phyloP scores from a whole-genome alignment of 2,888 invertebrate species.

The Cryptocephalus moraei region DNA sequence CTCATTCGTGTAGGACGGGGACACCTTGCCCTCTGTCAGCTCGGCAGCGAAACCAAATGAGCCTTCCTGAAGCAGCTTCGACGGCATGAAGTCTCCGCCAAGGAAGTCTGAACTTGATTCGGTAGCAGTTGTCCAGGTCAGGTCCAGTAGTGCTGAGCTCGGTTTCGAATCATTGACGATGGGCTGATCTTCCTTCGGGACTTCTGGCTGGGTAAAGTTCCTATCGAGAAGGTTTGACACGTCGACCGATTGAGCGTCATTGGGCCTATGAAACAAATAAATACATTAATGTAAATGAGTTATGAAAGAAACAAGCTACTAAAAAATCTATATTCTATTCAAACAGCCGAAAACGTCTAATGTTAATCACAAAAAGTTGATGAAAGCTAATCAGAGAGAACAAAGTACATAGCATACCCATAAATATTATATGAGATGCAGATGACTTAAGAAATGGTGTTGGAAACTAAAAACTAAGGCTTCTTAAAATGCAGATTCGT shows the following conservation, averaged over 20 bases:
- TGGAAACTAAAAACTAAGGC: too few species aligned
- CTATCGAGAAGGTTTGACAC: conserved; percentile 30
- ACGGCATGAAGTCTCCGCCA: conserved; percentile 34
- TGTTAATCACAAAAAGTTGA: too few species aligned
- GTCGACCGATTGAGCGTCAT: conserved; percentile 10
- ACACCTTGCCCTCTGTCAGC: conserved; percentile 17
- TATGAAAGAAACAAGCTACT: too few species aligned
- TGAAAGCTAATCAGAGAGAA: too few species aligned
- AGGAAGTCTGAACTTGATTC: conserved; percentile 20
- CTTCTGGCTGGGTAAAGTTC: conserved; percentile 22
- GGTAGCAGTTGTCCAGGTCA: conserved; percentile 24
- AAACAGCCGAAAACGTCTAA: too few species aligned
- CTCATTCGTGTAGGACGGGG: conserved; percentile 17
- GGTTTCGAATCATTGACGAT: conserved; percentile 10
- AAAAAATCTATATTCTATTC: too few species aligned
- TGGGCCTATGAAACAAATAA: conserved; percentile 4
- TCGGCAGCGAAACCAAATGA: conserved; percentile 24
- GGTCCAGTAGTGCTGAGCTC: conserved; percentile 28
- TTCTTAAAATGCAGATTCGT: too few species aligned
- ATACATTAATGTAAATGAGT: too few species aligned
- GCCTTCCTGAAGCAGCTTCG: conserved; percentile 32
- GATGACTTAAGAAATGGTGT: too few species aligned
- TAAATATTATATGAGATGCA: too few species aligned
- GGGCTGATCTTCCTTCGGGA: conserved; percentile 3
- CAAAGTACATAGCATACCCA: too few species aligned